These are phyloP conservation scores for Diaperis boleti DNA, from an alignment of 2,888 invertebrate genomes.

Conservation along the genomic window DNA sequence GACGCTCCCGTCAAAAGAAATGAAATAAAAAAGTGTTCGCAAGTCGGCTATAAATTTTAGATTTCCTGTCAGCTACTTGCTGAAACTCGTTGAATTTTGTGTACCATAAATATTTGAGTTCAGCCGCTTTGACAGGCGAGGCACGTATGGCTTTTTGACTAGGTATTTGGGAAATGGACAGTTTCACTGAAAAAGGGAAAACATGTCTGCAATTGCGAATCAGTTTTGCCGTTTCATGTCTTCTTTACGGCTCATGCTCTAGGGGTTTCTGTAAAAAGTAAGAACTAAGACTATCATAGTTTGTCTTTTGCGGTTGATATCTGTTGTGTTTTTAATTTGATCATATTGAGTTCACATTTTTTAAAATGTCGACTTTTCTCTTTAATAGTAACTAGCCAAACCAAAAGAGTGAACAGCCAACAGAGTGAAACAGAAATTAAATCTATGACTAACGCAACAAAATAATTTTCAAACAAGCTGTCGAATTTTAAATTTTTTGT, in stretches of 20 bases:
- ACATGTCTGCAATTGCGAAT: constrained; percentile 58
- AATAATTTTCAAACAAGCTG: too few species aligned
- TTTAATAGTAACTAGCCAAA: too few species aligned
- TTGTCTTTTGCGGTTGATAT: too few species aligned
- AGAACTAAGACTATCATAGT: too few species aligned
- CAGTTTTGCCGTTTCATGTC: constrained; percentile 45
- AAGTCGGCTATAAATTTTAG: constrained; percentile 48
- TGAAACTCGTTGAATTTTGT: constrained; percentile 49
- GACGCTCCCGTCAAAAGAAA: constrained; percentile 3
- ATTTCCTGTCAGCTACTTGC: constrained; percentile 54
- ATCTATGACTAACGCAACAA: too few species aligned
- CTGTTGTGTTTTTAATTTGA: too few species aligned
- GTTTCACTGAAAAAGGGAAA: constrained; percentile 57
- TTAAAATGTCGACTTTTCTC: too few species aligned
- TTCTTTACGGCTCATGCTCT: constrained; percentile 26
- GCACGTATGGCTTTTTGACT: constrained; percentile 59
- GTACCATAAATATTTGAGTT: constrained; percentile 54
- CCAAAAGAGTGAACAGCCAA: too few species aligned
- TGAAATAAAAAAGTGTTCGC: constrained; percentile 31
- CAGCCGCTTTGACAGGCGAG: constrained; percentile 45
- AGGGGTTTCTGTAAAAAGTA: too few species aligned
- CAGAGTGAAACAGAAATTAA: too few species aligned
- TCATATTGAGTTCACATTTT: too few species aligned
- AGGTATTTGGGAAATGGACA: constrained; percentile 61
- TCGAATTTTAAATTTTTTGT: too few species aligned